Base-by-base conservation (phyloP, 2,113 vertebrate species). In the Chionodraco myersi region DNA sequence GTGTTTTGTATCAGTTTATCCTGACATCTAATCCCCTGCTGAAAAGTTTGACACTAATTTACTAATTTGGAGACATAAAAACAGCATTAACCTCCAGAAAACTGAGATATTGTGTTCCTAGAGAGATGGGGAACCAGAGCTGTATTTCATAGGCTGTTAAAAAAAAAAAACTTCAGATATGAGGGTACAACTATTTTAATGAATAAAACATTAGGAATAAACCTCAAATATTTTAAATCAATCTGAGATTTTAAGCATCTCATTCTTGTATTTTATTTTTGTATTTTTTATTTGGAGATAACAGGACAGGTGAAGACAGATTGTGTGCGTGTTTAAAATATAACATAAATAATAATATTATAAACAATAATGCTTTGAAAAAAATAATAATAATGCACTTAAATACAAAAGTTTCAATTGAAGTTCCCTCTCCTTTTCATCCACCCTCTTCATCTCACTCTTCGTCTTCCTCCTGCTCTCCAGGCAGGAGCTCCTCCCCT, bases 401-500 rank as follows among this genome's bases (percentile, higher is more conserved):
- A 30, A 30, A 41, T 41, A 41, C 7, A 41, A 7, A 41, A 3
- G 5, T 41, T 41, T 6, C 1, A 7, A 8, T 41, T 41, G 7
- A 41, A 41, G 36, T 41, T 41, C 7, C 36, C 36, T 7, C 7
- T 41, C 36, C 6, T 41, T 41, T 41, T n/a, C n/a, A n/a, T n/a
- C 7, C 36, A 41, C 18, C 15, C 6, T 18, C 12, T 51, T 73
- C 0, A 7, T 51, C 16, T 49, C 45, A 12, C 12, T n/a, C 52
- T 64, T 54, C 11, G 3, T 62, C 48, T 13, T 72, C 59, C 18
- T 52, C 54, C 13, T 21, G 4, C 2, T 0, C 21, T 57, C n/a
- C 89, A 97, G 96, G 95, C 88, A 92, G 92, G 77, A 87, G 86
- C 45, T 70, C 82, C 26, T 90, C 94, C 44, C 62, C 92, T 2